Percentiles rank a stretch among this genome's conserved stretches.
Evolutionary conservation across 2,113 vertebrate genomes (phyloP).

Genomic region (Nerophis lumbriciformis): DNA sequence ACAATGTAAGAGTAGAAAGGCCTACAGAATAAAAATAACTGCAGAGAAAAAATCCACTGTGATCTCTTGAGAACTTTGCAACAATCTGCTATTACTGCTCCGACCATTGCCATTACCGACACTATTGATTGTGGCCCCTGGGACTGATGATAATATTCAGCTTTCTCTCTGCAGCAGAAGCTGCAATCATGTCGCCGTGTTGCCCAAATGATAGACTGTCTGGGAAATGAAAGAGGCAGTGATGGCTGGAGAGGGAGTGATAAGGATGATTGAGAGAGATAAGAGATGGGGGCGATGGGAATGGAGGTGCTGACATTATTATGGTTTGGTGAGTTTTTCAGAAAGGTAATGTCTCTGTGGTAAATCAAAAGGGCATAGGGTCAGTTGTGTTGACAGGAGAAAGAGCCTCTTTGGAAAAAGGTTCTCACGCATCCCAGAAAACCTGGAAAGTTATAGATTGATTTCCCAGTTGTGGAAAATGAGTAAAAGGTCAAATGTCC

Average conservation of each 20-base stretch:
- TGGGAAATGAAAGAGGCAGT: conserved; percentile 73
- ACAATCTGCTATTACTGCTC: conserved; percentile 50
- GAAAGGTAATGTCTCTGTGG: conserved; percentile 76
- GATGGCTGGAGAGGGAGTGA: conserved; percentile 52
- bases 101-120: conserved; percentile 61
- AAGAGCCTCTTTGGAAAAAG: conserved; percentile 62
- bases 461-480: no score
- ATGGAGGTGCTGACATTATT: conserved; percentile 67
- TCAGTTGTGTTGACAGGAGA: conserved; percentile 74
- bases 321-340: conserved; percentile 74
- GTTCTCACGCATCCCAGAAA: no score
- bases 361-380: conserved; percentile 72
- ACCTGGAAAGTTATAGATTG: no score
- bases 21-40: conserved; percentile 52
- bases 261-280: conserved; percentile 61
- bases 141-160: conserved; percentile 80
- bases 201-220: conserved; percentile 74
- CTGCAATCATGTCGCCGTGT: conserved; percentile 70
- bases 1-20: conserved; percentile 27
- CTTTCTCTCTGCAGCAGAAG: conserved; percentile 67
- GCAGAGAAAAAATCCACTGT: conserved; percentile 42
- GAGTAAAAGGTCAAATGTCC: no score
- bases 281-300: conserved; percentile 13
- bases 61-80: conserved; percentile 53
- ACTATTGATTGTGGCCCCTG: conserved; percentile 73